A percentile compares a stretch with the other conserved stretches of the same genome.
These are phyloP conservation scores for Orcinus orca DNA, from an alignment of 2,113 vertebrate species.

Conservation along the genomic window DNA sequence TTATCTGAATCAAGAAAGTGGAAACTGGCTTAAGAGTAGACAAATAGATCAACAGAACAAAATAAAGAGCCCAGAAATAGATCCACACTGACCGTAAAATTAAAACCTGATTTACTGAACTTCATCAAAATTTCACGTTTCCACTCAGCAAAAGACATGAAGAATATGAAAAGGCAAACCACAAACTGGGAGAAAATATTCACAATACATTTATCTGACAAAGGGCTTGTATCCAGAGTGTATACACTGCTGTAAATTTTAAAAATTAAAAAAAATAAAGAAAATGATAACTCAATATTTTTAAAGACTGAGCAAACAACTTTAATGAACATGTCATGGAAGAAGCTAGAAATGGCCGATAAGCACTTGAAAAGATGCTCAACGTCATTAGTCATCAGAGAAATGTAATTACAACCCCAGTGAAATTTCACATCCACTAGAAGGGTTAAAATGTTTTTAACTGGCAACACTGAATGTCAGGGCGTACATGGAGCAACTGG, in stretches of 20 bases:
- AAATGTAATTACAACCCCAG: neutral
- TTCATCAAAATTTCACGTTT: conserved; percentile 4
- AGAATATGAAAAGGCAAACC: neutral
- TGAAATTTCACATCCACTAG: neutral
- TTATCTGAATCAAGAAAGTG: neutral
- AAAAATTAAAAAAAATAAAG: too few species aligned
- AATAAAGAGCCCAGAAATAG: neutral
- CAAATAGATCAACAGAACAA: neutral
- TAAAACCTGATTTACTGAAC: neutral
- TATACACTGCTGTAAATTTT: neutral
- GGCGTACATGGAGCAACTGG: neutral
- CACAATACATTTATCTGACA: neutral
- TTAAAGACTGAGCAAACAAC: neutral
- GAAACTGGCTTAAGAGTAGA: neutral
- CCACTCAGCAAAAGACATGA: neutral
- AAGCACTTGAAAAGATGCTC: neutral
- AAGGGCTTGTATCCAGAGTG: neutral
- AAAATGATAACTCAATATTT: neutral
- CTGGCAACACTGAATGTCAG: neutral
- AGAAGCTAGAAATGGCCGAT: neutral
- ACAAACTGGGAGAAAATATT: neutral
- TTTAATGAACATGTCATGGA: neutral
- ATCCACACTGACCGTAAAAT: neutral
- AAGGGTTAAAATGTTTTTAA: neutral
- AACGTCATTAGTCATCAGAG: neutral